phyloP scores from a whole-genome alignment of 2,797 vertebrate genomes.

The Vultur gryphus region DNA sequence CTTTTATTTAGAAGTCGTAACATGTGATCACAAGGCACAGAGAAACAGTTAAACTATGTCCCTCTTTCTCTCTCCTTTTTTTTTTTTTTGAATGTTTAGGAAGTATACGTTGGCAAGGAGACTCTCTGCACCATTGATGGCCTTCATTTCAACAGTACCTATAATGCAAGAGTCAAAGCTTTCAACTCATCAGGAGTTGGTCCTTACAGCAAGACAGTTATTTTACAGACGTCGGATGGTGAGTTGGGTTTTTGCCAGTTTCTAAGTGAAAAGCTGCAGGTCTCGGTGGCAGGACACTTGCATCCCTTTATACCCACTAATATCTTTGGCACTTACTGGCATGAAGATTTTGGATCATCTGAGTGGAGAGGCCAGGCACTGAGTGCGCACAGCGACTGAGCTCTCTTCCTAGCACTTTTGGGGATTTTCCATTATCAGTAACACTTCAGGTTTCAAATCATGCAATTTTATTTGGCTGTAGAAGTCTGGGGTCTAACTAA shows the following conservation, averaged over 20 bases:
- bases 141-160: constrained; percentile 97
- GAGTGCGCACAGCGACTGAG: neutral
- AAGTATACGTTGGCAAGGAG: constrained; percentile 97
- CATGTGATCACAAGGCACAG: neutral
- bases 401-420: neutral
- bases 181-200: constrained; percentile 90
- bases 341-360: neutral
- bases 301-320: neutral
- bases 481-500: neutral
- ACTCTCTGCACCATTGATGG: constrained; percentile 96
- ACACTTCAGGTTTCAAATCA: neutral
- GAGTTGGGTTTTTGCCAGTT: constrained; percentile 23
- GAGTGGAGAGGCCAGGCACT: neutral
- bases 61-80: neutral
- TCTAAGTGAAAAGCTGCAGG: neutral
- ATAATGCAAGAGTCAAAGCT: constrained; percentile 95
- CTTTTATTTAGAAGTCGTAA: neutral
- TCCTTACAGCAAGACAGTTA: constrained; percentile 95
- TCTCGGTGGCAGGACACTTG: neutral
- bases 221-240: constrained; percentile 96
- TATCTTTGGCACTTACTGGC: neutral
- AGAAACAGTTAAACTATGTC: neutral
- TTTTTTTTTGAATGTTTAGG: constrained; percentile 70
- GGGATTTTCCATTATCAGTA: neutral
- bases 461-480: neutral